Evolutionary conservation across 2,888 invertebrate genomes (phyloP), one percentile per base, ranked within the genome.

Genomic region (Lasioglossum figueresi): DNA sequence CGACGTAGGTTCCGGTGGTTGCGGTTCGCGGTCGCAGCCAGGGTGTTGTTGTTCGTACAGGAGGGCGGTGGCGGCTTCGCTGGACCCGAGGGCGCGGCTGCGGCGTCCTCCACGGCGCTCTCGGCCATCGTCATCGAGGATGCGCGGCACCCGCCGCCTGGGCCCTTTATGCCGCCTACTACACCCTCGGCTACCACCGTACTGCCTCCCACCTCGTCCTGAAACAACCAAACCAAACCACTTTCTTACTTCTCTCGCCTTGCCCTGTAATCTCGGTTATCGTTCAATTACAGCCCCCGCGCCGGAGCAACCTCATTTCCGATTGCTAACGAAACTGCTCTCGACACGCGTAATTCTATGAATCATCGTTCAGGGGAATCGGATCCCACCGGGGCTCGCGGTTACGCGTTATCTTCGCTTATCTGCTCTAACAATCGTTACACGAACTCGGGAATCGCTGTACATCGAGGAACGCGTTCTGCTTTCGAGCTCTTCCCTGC

Each of bases 81-180:
- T 92, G 95, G 94, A 92, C 94, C 93, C 95, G 96, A 95, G 95
- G 96, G 95, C 95, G 96, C 95, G 95, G 96, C 95, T 95, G 97
- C 95, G 92, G 96, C 95, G 94, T 96, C 95, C 95, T 96, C 96
- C 96, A 96, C 96, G 95, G 96, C 96, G 95, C 96, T 96, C 96
- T 96, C 96, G 95, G 97, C 97, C 97, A 97, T 97, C 96, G 97
- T 97, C 97, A 97, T 97, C 94, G 95, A 94, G 94, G 94, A 94
- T 92, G 93, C 93, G 94, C 95, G 95, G 95, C 95, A 95, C 95
- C 95, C 95, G 94, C 95, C 95, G 95, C 95, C 92, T 95, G 94
- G 95, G 95, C 95, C 95, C 94, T 93, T 93, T 93, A 93, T 94
- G 92, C 93, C 94, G 92, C 93, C 94, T 93, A 93, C 93, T 89